phyloP scores from a whole-genome alignment of 2,797 vertebrate species.

The Epinephelus awoara region DNA sequence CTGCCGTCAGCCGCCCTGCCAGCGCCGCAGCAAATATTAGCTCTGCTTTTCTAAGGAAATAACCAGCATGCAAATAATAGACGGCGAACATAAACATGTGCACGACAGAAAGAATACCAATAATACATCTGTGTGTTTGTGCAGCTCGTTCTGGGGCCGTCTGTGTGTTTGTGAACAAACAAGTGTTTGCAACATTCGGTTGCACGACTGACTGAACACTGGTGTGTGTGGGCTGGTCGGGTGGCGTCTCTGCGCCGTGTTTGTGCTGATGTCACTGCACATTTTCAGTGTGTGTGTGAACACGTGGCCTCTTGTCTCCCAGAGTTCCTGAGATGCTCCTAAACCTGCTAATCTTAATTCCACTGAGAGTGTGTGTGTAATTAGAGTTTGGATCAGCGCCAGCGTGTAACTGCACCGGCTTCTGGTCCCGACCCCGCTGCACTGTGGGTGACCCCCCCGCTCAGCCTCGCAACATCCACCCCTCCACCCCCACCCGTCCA shows the following conservation, averaged over 20 bases:
- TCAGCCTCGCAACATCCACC: constrained; percentile 9
- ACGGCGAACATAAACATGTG: not conserved
- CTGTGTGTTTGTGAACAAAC: constrained; percentile 6
- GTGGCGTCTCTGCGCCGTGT: not conserved
- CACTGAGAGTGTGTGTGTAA: constrained; percentile 66
- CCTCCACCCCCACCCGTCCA: constrained; percentile 24
- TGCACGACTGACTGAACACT: not conserved
- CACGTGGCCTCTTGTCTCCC: constrained; percentile 42
- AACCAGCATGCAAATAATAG: constrained; percentile 14
- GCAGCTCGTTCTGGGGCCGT: not conserved
- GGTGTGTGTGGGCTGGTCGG: not conserved
- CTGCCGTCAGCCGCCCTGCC: not conserved
- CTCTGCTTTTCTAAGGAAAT: constrained; percentile 24
- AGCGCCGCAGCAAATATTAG: constrained; percentile 33
- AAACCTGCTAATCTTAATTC: constrained; percentile 75
- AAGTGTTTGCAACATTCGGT: not conserved
- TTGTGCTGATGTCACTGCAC: constrained; percentile 17
- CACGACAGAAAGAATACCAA: not conserved
- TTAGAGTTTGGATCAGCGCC: constrained; percentile 66
- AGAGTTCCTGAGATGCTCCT: constrained; percentile 49
- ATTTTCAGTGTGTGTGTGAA: constrained; percentile 10
- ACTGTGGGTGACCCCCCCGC: constrained; percentile 48
- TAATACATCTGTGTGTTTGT: constrained; percentile 6
- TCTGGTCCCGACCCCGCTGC: constrained; percentile 23
- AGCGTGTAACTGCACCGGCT: constrained; percentile 51